These are phyloP conservation scores for Pelmatolapia mariae DNA, from an alignment of 2,113 vertebrate genomes.

Conservation along the genomic window DNA sequence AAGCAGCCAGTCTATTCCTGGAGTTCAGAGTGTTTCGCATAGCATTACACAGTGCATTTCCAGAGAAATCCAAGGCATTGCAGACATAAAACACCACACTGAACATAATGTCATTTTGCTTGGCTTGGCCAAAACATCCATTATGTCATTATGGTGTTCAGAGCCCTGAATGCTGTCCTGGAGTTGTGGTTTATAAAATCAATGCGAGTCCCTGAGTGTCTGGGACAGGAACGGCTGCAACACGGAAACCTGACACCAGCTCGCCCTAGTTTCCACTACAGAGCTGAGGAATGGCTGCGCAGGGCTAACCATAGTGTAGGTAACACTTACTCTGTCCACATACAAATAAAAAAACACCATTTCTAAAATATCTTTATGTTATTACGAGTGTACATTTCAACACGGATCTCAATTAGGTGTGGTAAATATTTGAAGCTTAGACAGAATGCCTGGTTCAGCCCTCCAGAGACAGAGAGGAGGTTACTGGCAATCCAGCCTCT, in stretches of 20 bases:
- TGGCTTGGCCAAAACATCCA: constrained; percentile 7
- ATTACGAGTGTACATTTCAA: neutral
- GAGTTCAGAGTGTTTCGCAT: neutral
- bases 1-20: constrained; percentile 22
- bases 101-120: neutral
- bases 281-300: neutral
- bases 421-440: constrained; percentile 20
- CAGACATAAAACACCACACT: neutral
- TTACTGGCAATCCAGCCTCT: neutral
- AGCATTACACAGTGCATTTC: neutral
- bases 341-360: neutral
- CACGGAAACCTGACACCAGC: constrained; percentile 58
- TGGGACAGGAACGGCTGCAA: constrained; percentile 38
- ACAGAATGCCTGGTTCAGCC: neutral
- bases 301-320: neutral
- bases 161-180: constrained; percentile 26
- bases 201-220: constrained; percentile 33
- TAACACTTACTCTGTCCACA: neutral
- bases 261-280: constrained; percentile 25
- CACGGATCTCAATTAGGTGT: neutral
- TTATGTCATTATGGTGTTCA: constrained; percentile 19
- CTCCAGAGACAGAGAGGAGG: neutral
- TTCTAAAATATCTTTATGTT: neutral
- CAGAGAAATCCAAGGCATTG: neutral
- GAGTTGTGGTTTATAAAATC: constrained; percentile 48